Conservation (phyloP, 2,797 vertebrate genomes). For the Anguilla marmorata region DNA sequence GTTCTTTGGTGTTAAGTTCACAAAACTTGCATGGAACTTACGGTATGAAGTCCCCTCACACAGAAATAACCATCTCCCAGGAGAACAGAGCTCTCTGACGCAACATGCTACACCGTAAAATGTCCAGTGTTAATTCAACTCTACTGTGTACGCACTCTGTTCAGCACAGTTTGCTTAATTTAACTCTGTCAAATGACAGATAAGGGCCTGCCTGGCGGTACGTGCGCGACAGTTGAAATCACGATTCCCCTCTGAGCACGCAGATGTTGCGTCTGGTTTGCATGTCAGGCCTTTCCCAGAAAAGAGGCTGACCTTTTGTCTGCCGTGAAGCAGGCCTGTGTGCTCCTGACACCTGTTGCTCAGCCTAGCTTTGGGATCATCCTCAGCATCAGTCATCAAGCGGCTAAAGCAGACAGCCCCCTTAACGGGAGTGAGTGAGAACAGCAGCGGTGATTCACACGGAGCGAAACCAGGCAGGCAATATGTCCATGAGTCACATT, state of each 20-base stretch:
- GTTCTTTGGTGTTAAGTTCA: neutral
- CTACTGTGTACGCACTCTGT: neutral
- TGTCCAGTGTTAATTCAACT: too few relatives aligned
- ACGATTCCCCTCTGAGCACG: neutral
- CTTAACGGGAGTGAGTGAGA: conserved; percentile 51
- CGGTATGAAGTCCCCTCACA: neutral
- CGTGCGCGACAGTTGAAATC: neutral
- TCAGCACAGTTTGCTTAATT: neutral
- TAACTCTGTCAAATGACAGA: neutral
- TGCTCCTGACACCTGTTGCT: conserved; percentile 32
- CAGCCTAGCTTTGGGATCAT: conserved; percentile 57
- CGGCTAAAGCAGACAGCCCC: conserved; percentile 62
- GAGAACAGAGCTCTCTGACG: neutral
- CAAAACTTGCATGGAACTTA: too few relatives aligned
- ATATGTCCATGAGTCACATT: conserved; percentile 74
- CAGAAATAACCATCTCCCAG: neutral
- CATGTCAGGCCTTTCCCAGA: neutral
- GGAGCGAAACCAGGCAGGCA: conserved; percentile 55
- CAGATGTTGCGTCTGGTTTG: neutral
- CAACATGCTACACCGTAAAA: neutral
- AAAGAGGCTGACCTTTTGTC: neutral
- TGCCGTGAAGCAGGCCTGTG: conserved; percentile 40
- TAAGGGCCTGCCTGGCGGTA: neutral
- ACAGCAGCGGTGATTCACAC: conserved; percentile 68
- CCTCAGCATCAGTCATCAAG: conserved; percentile 44